A percentile compares a stretch with the other conserved stretches of the same genome.
These are phyloP conservation scores for Perdita meconis DNA, from an alignment of 2,888 invertebrate genomes.

Conservation along the genomic window DNA sequence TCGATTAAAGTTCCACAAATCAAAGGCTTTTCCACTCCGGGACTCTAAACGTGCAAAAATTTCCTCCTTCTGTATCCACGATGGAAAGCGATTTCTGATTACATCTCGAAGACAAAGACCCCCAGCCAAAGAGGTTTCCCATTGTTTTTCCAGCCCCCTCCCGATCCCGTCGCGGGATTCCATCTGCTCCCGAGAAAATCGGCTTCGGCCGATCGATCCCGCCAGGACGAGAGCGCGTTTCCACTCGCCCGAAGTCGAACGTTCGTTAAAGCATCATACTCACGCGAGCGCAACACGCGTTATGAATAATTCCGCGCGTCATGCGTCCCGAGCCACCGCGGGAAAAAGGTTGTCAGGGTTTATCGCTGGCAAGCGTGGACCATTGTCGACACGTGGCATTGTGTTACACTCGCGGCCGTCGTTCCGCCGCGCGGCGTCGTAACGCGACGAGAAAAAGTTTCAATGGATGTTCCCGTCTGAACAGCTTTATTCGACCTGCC, in stretches of 20 bases:
- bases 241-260: neutral
- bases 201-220: neutral
- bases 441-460: conserved; percentile 25
- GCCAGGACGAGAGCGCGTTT: neutral
- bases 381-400: conserved; percentile 30
- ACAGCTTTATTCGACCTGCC: conserved; percentile 2
- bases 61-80: too few species aligned
- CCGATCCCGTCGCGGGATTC: neutral
- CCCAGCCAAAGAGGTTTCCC: too few species aligned
- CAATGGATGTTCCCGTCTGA: conserved; percentile 20
- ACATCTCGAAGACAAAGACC: neutral
- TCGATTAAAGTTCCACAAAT: too few species aligned
- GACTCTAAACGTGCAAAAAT: too few species aligned
- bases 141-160: conserved; percentile 1
- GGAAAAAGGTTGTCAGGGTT: conserved; percentile 1
- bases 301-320: conserved; percentile 18
- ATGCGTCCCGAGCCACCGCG: neutral
- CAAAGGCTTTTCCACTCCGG: too few species aligned
- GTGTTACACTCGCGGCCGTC: conserved; percentile 2
- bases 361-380: conserved; percentile 16
- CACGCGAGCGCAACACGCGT: too few species aligned
- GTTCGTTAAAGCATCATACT: neutral
- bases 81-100: neutral
- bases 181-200: neutral
- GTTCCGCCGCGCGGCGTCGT: conserved; percentile 6